phyloP scores from a whole-genome alignment of 2,113 vertebrate species.

The Lepidiolamprologus cunningtoni region DNA sequence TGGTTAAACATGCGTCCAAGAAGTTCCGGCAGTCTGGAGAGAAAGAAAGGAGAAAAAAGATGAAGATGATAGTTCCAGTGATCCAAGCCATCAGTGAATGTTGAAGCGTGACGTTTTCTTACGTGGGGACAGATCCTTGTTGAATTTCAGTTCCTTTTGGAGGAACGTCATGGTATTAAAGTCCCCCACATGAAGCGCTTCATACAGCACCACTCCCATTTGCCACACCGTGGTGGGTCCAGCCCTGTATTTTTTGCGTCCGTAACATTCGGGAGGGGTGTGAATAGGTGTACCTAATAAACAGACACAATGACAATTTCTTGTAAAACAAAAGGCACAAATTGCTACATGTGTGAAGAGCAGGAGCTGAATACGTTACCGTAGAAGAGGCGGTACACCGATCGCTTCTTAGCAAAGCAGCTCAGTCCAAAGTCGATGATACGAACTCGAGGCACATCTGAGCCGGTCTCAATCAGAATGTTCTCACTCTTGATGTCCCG shows the following conservation, averaged over 20 bases:
- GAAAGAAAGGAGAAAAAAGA: neutral
- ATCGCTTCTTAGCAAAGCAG: too few species aligned
- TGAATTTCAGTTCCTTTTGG: neutral
- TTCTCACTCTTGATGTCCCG: too few species aligned
- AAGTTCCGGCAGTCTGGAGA: neutral
- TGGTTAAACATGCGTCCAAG: neutral
- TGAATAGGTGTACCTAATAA: neutral
- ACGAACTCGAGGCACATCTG: too few species aligned
- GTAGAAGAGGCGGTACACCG: too few species aligned
- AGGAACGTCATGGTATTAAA: neutral
- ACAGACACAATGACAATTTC: neutral
- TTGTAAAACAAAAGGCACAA: neutral
- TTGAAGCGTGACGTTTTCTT: neutral
- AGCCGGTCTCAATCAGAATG: neutral
- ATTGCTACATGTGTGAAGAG: neutral
- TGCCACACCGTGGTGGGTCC: neutral
- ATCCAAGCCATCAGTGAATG: neutral
- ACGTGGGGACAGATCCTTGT: accelerated
- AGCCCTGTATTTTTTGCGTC: neutral
- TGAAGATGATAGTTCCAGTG: neutral
- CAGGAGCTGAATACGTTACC: too few species aligned
- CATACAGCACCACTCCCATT: neutral
- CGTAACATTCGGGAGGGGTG: too few species aligned
- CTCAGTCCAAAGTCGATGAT: too few species aligned
- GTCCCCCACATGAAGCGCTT: neutral